These are phyloP conservation scores for Spondyliosoma cantharus DNA, from an alignment of 2,797 vertebrate genomes.

Conservation along the genomic window DNA sequence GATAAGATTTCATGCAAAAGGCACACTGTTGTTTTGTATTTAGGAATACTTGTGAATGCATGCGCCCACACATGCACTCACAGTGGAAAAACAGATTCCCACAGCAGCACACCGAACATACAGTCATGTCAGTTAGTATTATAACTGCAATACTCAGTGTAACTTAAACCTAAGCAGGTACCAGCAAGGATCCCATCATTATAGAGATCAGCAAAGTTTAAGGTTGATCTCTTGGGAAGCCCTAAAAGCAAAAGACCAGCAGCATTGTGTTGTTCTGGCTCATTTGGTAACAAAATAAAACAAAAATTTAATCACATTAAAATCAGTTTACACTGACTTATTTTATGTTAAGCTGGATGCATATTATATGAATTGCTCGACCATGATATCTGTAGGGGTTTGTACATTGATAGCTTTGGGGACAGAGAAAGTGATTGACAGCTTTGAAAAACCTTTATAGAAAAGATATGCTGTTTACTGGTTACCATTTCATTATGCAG, in stretches of 20 bases:
- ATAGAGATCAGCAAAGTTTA: neutral
- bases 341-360: neutral
- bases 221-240: neutral
- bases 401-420: neutral
- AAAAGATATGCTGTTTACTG: neutral
- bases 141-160: neutral
- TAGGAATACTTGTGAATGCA: constrained; percentile 31
- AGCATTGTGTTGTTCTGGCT: neutral
- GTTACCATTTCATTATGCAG: neutral
- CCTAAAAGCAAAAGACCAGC: neutral
- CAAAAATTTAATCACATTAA: neutral
- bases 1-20: constrained; percentile 35
- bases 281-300: neutral
- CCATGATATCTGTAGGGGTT: neutral
- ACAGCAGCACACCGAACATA: constrained; percentile 9
- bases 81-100: constrained; percentile 28
- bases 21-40: constrained; percentile 33
- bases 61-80: constrained; percentile 35
- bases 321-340: neutral
- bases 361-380: neutral
- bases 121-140: constrained; percentile 15
- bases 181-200: neutral
- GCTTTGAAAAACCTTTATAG: neutral
- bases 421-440: neutral
- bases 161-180: neutral